Base-by-base conservation (phyloP, 2,797 vertebrate species). In the Cuculus canorus region DNA sequence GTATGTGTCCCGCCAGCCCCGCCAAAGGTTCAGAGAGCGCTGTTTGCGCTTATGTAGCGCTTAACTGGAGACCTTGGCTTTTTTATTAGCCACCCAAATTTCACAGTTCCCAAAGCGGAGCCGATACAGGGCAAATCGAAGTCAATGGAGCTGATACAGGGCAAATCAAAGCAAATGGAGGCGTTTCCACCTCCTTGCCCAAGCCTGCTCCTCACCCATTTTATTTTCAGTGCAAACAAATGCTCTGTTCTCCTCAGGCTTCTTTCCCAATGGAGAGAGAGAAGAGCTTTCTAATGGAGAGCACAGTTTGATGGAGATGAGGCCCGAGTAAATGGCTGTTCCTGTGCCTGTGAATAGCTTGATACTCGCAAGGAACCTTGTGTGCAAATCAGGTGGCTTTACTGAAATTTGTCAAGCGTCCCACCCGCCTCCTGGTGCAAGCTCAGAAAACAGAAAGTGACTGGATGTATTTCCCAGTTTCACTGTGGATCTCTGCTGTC, bases 331-430 rank as follows among this genome's bases (percentile, higher is more conserved):
- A 28, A n/a, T 1, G 9, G 19, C 16, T 50, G 15, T 23, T 61
- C n/a, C 13, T 0, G 0, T 10, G 14, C 18, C 41, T 45, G 35
- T 0, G 0, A 28, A 24, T 30, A 3, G 1, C 28, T 43, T 83
- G 37, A n/a, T 47, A 27, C 13, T 65, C 47, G 32, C 1, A 1
- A 64, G 19, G n/a, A 47, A 52, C 23, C 71, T 45, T 6, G 13
- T 30, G 21, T 2, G 2, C 69, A 52, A 88, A 78, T 69, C 2
- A 2, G 8, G 10, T 61, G 13, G 14, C n/a, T 86, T 64, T 45
- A 28, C 30, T 33, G 15, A 24, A 77, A 65, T 70, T 86, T 32
- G 52, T 41, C 48, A 63, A 63, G 68, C 12, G 4, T 32, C 52
- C 28, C n/a, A 17, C 15, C 37, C 71, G 32, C 24, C n/a, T 87